Evolutionary conservation across 2,888 invertebrate species (phyloP).

Genomic region (Anodontia alba): DNA sequence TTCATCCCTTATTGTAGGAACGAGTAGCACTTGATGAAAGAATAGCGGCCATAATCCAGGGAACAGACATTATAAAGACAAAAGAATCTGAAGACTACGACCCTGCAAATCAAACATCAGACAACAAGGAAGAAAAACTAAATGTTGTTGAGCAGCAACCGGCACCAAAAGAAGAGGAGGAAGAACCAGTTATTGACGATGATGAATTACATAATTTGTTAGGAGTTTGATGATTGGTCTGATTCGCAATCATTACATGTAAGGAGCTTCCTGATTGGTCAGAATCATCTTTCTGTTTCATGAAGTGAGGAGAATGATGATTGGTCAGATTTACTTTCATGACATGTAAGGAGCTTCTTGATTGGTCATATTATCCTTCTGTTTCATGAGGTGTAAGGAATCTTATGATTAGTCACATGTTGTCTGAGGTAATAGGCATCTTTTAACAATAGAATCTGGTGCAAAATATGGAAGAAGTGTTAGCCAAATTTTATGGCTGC

Average conservation of each 20-base stretch:
- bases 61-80: constrained; percentile 48
- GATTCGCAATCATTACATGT: neutral
- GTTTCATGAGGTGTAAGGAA: no score
- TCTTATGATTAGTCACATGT: constrained; percentile 58
- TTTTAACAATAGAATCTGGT: no score
- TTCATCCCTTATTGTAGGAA: no score
- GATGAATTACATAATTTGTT: constrained; percentile 80
- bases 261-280: neutral
- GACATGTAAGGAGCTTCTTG: neutral
- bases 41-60: constrained; percentile 81
- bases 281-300: no score
- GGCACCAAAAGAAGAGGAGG: constrained; percentile 52
- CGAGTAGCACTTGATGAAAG: constrained; percentile 82
- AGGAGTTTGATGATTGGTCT: constrained; percentile 68
- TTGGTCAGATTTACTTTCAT: no score
- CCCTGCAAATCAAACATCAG: constrained; percentile 54
- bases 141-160: neutral
- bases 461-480: no score
- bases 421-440: no score
- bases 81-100: constrained; percentile 48
- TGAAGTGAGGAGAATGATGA: constrained; percentile 75
- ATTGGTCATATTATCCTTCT: no score
- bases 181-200: constrained; percentile 79
- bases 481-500: no score
- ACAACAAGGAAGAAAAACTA: constrained; percentile 39